These are phyloP conservation scores for Psittacula derbiana DNA, from an alignment of 2,797 vertebrate genomes.

Conservation along the genomic window DNA sequence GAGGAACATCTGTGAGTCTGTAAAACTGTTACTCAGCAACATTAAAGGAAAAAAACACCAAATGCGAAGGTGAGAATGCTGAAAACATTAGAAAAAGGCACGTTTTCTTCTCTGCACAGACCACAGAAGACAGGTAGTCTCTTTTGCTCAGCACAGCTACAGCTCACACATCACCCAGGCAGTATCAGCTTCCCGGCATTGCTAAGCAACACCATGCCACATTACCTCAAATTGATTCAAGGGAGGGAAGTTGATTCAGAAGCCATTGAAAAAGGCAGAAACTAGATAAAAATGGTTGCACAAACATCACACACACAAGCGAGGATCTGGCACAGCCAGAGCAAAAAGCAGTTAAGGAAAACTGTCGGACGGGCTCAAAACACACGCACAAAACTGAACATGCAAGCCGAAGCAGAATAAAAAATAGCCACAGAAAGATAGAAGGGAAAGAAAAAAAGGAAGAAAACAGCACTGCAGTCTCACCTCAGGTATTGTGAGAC, in stretches of 20 bases:
- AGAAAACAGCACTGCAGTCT: background rate
- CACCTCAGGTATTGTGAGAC: background rate
- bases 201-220: conserved; percentile 61
- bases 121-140: background rate
- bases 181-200: conserved; percentile 5
- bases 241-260: conserved; percentile 38
- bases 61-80: background rate
- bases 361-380: background rate
- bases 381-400: background rate
- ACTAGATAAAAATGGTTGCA: background rate
- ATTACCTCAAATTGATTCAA: conserved; percentile 27
- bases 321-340: background rate
- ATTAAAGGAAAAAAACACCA: background rate
- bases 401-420: background rate
- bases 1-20: background rate
- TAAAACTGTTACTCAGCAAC: background rate
- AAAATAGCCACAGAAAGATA: background rate
- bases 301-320: background rate
- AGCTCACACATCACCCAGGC: background rate
- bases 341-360: conserved; percentile 6
- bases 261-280: conserved; percentile 20
- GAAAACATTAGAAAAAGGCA: background rate
- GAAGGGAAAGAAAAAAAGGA: background rate
- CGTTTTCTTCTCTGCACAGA: background rate
- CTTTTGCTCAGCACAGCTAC: background rate